phyloP scores from a whole-genome alignment of 2,797 vertebrate genomes.

The Poeciliopsis gracilis region DNA sequence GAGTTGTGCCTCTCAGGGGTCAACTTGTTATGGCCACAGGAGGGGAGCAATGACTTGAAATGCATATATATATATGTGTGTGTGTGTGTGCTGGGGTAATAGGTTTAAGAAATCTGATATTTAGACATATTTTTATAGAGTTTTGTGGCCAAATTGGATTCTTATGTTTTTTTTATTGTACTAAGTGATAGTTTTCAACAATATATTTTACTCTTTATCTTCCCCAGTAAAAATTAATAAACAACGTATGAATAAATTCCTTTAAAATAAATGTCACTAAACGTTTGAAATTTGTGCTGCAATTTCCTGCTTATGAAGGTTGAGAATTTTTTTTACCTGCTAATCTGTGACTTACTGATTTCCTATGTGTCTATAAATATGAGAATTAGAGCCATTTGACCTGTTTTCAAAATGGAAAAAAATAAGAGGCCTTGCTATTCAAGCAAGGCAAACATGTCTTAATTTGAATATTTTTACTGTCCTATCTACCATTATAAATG shows the following conservation, averaged over 20 bases:
- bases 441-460: not conserved
- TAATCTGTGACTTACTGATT: not conserved
- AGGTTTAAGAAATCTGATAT: slow-evolving; percentile 27
- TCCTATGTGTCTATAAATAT: not conserved
- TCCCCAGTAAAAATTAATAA: not conserved
- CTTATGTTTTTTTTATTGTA: slow-evolving; percentile 4
- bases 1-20: slow-evolving; percentile 37
- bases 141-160: slow-evolving; percentile 25
- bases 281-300: not conserved
- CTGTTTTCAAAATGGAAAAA: not conserved
- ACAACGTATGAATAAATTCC: not conserved
- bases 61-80: too few species aligned
- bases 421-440: not conserved
- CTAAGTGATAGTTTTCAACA: not conserved
- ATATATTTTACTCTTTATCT: not conserved
- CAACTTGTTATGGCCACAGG: slow-evolving; percentile 56
- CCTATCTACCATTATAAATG: not conserved
- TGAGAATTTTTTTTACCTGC: too few species aligned
- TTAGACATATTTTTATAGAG: slow-evolving; percentile 36
- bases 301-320: not conserved
- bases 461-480: not conserved
- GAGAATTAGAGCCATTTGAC: not conserved
- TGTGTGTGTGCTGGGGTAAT: too few species aligned
- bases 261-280: not conserved
- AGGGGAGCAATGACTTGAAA: slow-evolving; percentile 66